Base-by-base conservation (phyloP, 2,113 vertebrate genomes). In the Aramus guarauna region DNA sequence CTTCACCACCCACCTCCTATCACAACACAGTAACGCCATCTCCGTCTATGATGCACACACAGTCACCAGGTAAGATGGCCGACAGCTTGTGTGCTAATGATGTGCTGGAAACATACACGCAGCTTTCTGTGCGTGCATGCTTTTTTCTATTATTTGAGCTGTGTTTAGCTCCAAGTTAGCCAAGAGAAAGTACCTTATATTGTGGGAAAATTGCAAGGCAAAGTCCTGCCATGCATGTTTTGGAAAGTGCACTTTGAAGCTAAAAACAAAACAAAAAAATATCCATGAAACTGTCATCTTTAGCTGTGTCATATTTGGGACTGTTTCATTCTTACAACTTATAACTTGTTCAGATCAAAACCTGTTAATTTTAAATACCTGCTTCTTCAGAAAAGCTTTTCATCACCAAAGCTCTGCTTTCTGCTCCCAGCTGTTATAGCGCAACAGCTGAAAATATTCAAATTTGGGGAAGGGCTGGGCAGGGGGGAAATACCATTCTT, bases 11-110 rank as follows among this genome's bases (percentile, higher is more conserved):
- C 50, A 98, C 99, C 27, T 99, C 99, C 62, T 99, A 99, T 91
- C 99, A 99, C 47, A 97, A 98, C 92, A 99, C 99, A 37, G 99
- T 99, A 82, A 98, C 99, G 5, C 99, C 99, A 13, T 99, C 99
- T 59, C 99, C 99, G 0, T 99, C 99, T 91, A 99, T 99, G 99
- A 99, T 99, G 98, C 99, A 99, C 95, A 99, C 99, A 2, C 99
- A 99, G 96, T 99, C 99, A 62, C 99, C 99, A 98, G 99, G 99
- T 99, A 98, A 98, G 94, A 47, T 41, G 53, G 45, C 53, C 62
- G 60, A 66, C 64, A 32, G 53, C 14, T 39, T 45, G 56, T 58
- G 19, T 73, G 34, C 53, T 77, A 5, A 26, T 63, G 9, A 9
- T 32, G 20, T 71, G 9, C 79, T 58, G 45, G 50, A 48, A 62